Conservation (phyloP, 2,113 vertebrate genomes). For the Saimiri boliviensis region DNA sequence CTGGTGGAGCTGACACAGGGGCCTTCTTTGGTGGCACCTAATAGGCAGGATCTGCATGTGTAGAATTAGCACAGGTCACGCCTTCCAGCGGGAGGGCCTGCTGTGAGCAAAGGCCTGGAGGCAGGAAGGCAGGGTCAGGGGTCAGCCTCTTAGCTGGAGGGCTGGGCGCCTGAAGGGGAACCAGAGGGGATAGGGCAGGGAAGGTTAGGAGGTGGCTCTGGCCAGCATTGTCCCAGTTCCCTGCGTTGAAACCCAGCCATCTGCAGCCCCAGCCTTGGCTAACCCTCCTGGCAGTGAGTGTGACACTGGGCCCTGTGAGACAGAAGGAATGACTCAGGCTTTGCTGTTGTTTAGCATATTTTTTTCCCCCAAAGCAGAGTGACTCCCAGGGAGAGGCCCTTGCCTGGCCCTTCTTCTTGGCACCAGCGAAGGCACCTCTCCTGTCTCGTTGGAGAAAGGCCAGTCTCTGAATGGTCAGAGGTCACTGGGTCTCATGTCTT, state of each 20-base stretch:
- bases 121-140: background rate
- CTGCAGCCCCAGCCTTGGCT: background rate
- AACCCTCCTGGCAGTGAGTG: background rate
- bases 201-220: background rate
- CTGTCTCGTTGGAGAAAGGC: slow-evolving; percentile 1
- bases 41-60: background rate
- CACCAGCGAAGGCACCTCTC: background rate
- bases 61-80: background rate
- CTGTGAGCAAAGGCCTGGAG: background rate
- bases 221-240: background rate
- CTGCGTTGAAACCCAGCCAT: background rate
- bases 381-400: background rate
- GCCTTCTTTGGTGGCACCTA: background rate
- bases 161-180: background rate
- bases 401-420: background rate
- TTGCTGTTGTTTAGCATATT: background rate
- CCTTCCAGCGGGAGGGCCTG: background rate
- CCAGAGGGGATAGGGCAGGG: no score
- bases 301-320: background rate
- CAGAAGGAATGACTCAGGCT: background rate
- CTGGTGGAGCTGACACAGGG: background rate
- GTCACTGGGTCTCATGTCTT: background rate
- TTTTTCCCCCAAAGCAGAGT: background rate
- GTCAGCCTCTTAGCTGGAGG: background rate
- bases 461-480: background rate